Percentiles rank a stretch among this genome's conserved stretches.
These are phyloP conservation scores for Pygoscelis adeliae DNA, from an alignment of 2,113 vertebrate species.

Conservation along the genomic window DNA sequence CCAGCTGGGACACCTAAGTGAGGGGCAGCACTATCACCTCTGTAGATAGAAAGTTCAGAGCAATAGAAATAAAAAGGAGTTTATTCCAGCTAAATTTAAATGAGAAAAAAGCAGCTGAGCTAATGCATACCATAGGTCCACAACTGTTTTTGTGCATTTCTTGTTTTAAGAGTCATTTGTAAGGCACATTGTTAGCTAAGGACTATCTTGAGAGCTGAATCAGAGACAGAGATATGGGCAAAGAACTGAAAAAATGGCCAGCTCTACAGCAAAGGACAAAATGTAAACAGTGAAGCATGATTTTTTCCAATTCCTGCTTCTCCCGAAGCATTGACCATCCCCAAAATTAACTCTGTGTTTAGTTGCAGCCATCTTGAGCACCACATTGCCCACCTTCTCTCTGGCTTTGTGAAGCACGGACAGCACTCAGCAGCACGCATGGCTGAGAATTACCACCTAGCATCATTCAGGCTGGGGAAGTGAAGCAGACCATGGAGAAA, in stretches of 20 bases:
- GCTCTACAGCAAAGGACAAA: neutral
- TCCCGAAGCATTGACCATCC: neutral
- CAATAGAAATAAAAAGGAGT: neutral
- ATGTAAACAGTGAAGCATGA: rapidly evolving
- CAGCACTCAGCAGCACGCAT: rapidly evolving
- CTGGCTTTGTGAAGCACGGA: neutral
- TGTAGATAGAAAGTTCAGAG: neutral
- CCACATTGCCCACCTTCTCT: neutral
- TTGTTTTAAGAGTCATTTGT: neutral
- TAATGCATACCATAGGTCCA: neutral
- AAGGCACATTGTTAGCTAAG: neutral
- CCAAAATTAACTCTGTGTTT: neutral
- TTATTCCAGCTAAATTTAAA: neutral
- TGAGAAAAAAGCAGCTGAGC: neutral
- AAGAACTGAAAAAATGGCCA: neutral
- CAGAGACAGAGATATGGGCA: neutral
- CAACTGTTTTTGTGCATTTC: neutral
- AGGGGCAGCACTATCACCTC: neutral
- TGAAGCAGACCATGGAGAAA: neutral
- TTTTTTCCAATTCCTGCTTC: neutral
- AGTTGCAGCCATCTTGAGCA: neutral
- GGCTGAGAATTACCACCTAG: neutral
- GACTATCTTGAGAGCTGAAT: neutral
- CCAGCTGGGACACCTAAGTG: neutral
- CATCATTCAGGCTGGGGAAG: neutral